phyloP scores from a whole-genome alignment of 2,797 vertebrate species.

The Galago senegalensis region DNA sequence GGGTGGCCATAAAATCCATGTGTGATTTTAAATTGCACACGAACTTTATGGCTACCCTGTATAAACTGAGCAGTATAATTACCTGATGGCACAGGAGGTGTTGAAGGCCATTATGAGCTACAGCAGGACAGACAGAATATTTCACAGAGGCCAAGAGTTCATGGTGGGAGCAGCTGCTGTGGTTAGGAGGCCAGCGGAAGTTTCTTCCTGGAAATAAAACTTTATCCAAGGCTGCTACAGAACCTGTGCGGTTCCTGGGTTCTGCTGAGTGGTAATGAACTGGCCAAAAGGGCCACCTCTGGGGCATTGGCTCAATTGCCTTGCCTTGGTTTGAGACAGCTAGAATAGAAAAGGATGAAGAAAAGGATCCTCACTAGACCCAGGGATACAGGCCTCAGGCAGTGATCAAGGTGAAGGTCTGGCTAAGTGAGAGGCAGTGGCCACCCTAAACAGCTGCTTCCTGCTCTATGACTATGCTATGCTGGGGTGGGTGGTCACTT shows the following conservation, averaged over 20 bases:
- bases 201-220: background rate
- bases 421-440: background rate
- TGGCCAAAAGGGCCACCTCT: background rate
- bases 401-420: background rate
- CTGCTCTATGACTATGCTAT: background rate
- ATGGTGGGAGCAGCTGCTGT: background rate
- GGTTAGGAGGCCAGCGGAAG: background rate
- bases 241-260: no score
- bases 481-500: background rate
- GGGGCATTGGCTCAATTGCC: background rate
- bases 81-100: background rate
- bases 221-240: accelerated
- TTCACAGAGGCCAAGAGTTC: background rate
- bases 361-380: background rate
- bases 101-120: accelerated
- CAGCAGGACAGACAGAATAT: background rate
- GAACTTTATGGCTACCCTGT: no score
- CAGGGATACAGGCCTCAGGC: background rate
- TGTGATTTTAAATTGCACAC: no score
- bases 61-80: background rate
- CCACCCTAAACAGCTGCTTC: background rate
- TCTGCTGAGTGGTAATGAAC: background rate
- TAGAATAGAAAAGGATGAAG: background rate
- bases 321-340: background rate
- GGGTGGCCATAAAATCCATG: no score